phyloP scores from a whole-genome alignment of 1,140 invertebrate species.

The Heliconius himera region DNA sequence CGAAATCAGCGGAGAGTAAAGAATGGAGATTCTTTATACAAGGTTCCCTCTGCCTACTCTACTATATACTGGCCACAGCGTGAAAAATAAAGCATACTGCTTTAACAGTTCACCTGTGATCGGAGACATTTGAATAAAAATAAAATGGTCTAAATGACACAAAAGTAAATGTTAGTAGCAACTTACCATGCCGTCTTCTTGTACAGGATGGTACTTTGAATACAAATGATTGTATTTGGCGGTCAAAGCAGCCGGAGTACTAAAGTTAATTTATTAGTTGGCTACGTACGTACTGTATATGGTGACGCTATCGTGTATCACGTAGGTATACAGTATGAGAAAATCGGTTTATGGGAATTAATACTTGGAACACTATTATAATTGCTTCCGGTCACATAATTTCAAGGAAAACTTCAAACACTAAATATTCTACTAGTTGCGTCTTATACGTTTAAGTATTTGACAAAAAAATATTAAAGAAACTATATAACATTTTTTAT shows the following conservation, averaged over 20 bases:
- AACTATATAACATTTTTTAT: neutral
- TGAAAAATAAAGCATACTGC: neutral
- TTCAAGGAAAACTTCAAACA: conserved; percentile 34
- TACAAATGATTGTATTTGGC: conserved; percentile 75
- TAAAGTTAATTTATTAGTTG: conserved; percentile 65
- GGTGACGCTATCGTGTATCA: conserved; percentile 54
- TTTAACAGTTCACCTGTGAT: neutral
- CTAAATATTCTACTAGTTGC: neutral
- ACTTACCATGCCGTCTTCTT: conserved; percentile 58
- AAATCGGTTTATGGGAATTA: conserved; percentile 69
- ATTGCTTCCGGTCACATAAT: conserved; percentile 73
- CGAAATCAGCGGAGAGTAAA: no score
- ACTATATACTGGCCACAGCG: no score
- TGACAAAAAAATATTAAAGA: neutral
- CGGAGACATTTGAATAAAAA: conserved; percentile 37
- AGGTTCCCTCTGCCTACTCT: neutral
- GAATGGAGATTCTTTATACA: neutral
- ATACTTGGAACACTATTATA: conserved; percentile 65
- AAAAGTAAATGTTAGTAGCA: conserved; percentile 58
- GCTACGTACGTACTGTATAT: conserved; percentile 29
- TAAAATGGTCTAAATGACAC: conserved; percentile 51
- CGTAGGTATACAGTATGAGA: conserved; percentile 63
- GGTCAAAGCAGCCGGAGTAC: conserved; percentile 61
- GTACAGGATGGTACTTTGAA: conserved; percentile 48
- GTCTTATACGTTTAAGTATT: neutral